phyloP scores from a whole-genome alignment of 2,888 invertebrate genomes.

The Drosophila maculinotata region DNA sequence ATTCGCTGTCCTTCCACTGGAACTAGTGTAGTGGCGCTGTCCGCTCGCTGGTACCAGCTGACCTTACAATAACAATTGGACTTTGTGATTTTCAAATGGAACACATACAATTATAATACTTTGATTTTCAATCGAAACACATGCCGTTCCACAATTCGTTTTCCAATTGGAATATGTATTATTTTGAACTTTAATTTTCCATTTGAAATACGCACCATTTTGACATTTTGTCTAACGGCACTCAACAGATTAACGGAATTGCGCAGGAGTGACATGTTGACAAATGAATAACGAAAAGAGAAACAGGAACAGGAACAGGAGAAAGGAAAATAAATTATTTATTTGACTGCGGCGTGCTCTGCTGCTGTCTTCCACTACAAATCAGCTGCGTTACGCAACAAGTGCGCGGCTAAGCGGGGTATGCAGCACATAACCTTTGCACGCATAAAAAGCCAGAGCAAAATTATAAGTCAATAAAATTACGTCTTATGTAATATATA shows the following conservation, averaged over 20 bases:
- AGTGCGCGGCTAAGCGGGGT: conserved; percentile 26
- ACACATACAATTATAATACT: too few species aligned
- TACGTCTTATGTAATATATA: too few species aligned
- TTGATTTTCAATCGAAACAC: too few species aligned
- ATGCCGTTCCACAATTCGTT: too few species aligned
- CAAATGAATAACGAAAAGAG: not conserved
- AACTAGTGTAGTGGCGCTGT: conserved; percentile 36
- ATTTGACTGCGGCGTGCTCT: conserved; percentile 21
- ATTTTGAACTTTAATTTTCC: too few species aligned
- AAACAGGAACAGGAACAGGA: conserved; percentile 25
- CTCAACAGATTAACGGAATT: conserved; percentile 56
- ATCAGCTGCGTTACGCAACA: conserved; percentile 62
- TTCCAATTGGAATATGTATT: too few species aligned
- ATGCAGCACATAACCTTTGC: conserved; percentile 28
- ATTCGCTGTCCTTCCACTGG: conserved; percentile 22
- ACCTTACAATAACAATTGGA: not conserved
- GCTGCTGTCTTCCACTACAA: conserved; percentile 16
- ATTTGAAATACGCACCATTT: conserved; percentile 49
- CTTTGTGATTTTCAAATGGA: too few species aligned
- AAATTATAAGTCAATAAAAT: not conserved
- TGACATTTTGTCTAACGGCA: conserved; percentile 28
- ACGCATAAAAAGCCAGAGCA: not conserved
- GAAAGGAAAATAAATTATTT: conserved; percentile 2
- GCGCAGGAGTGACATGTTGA: conserved; percentile 69
- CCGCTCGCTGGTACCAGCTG: conserved; percentile 11